These are phyloP conservation scores for Drosophila lini DNA, from an alignment of 1,140 invertebrate species.

Conservation along the genomic window DNA sequence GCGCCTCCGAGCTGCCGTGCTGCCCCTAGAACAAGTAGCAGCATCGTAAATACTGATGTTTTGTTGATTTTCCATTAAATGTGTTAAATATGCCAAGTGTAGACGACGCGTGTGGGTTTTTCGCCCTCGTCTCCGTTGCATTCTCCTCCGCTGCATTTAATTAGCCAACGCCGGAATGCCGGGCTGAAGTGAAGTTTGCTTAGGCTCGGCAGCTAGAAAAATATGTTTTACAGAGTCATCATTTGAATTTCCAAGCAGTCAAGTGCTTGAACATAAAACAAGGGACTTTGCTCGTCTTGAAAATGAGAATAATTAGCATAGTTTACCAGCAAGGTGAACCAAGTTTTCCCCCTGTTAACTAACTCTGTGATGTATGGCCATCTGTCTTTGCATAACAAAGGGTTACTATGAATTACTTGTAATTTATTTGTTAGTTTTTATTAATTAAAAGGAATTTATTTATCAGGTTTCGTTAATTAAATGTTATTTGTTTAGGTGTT, in stretches of 20 bases:
- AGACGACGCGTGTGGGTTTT: constrained; percentile 76
- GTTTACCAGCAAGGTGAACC: background rate
- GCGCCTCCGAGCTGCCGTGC: constrained; percentile 18
- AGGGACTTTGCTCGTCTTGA: constrained; percentile 24
- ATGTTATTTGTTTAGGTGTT: background rate
- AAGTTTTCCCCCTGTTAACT: background rate
- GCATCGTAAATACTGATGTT: constrained; percentile 77
- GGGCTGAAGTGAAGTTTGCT: constrained; percentile 8
- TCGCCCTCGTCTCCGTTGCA: constrained; percentile 2
- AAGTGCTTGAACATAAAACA: constrained; percentile 21
- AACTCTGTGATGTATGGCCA: background rate
- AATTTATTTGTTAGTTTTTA: constrained; percentile 4
- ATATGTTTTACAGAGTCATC: constrained; percentile 3
- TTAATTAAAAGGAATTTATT: background rate
- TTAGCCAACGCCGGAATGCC: constrained; percentile 34
- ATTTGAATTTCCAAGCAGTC: constrained; percentile 9
- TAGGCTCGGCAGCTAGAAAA: constrained; percentile 15
- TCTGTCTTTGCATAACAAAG: constrained; percentile 3
- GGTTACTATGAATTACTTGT: background rate
- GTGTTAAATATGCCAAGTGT: constrained; percentile 82
- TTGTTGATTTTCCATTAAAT: constrained; percentile 83
- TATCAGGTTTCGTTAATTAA: background rate
- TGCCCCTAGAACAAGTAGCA: constrained; percentile 37
- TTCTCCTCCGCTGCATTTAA: constrained; percentile 41
- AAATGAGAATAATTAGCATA: constrained; percentile 21